Evolutionary conservation across 2,888 invertebrate species (phyloP).

Genomic region (Drosophila birchii): DNA sequence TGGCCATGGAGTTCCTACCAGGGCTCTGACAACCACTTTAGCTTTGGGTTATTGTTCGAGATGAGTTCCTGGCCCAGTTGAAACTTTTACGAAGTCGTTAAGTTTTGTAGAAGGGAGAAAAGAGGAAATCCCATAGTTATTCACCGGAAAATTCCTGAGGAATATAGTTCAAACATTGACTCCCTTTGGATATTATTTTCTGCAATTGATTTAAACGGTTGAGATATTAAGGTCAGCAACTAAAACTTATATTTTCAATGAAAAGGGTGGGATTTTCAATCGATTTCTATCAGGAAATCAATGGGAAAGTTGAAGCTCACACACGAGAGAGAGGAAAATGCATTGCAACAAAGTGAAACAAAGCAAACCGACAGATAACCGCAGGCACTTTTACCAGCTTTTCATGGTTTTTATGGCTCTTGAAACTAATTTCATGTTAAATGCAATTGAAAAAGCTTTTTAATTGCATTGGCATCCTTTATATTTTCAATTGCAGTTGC

Average conservation of each 20-base stretch:
- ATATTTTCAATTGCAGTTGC: slow-evolving; percentile 29
- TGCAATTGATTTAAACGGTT: not conserved
- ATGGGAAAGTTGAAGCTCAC: slow-evolving; percentile 25
- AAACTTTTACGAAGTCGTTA: slow-evolving; percentile 26
- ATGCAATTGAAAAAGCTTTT: slow-evolving; percentile 48
- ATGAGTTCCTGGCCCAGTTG: slow-evolving; percentile 20
- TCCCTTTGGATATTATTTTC: not conserved
- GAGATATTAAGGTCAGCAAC: not conserved
- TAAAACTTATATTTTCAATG: not conserved
- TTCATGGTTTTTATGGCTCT: slow-evolving; percentile 40
- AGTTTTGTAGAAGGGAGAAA: not conserved
- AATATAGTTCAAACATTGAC: not conserved
- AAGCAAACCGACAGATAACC: slow-evolving; percentile 35
- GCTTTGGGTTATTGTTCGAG: slow-evolving; percentile 21
- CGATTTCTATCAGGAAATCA: slow-evolving; percentile 29
- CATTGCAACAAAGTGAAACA: slow-evolving; percentile 35
- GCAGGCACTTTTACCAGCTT: slow-evolving; percentile 41
- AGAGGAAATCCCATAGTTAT: slow-evolving; percentile 16
- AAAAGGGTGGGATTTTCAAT: slow-evolving; percentile 1
- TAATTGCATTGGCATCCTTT: slow-evolving; percentile 43
- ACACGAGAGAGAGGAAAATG: not conserved
- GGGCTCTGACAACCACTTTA: slow-evolving; percentile 21
- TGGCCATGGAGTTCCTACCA: slow-evolving; percentile 14
- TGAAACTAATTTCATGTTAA: slow-evolving; percentile 50
- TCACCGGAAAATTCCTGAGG: not conserved